Evolutionary conservation across 2,797 vertebrate genomes (phyloP).

Genomic region (Anas bahamensis): DNA sequence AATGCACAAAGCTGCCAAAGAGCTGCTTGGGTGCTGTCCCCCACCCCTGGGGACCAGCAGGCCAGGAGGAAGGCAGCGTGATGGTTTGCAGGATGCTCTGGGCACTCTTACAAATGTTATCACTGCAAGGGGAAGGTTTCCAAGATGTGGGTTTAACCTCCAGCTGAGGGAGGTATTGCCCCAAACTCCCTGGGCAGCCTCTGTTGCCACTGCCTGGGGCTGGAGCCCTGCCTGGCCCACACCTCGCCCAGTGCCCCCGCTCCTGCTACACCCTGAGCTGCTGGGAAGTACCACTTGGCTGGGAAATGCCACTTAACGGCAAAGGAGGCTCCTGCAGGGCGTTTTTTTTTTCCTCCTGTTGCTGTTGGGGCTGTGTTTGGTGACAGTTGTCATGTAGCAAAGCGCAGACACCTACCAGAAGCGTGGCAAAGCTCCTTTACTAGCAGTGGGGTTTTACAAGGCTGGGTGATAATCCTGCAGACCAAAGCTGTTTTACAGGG

Average conservation of each 20-base stretch:
- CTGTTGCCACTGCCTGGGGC: neutral
- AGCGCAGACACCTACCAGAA: slow-evolving; percentile 53
- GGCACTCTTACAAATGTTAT: accelerated
- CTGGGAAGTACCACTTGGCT: neutral
- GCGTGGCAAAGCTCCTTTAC: slow-evolving; percentile 22
- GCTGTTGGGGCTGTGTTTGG: slow-evolving; percentile 45
- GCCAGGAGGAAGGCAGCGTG: neutral
- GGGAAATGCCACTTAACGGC: neutral
- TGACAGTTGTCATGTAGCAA: slow-evolving; percentile 43
- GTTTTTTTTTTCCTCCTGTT: neutral
- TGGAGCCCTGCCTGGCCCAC: neutral
- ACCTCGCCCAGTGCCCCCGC: neutral
- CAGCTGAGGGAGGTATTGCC: neutral
- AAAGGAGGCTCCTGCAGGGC: neutral
- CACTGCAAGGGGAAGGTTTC: neutral
- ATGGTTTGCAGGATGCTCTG: neutral
- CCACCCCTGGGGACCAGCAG: neutral
- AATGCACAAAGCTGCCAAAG: neutral
- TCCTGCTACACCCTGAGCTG: neutral
- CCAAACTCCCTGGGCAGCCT: neutral
- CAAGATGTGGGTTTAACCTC: neutral
- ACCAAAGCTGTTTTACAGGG: slow-evolving; percentile 47
- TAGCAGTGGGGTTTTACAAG: slow-evolving; percentile 15
- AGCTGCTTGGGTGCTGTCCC: neutral
- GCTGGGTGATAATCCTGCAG: slow-evolving; percentile 68